Percentiles rank a stretch among this genome's conserved stretches.
phyloP scores from a whole-genome alignment of 2,113 vertebrate genomes.

The Hucho hucho region DNA sequence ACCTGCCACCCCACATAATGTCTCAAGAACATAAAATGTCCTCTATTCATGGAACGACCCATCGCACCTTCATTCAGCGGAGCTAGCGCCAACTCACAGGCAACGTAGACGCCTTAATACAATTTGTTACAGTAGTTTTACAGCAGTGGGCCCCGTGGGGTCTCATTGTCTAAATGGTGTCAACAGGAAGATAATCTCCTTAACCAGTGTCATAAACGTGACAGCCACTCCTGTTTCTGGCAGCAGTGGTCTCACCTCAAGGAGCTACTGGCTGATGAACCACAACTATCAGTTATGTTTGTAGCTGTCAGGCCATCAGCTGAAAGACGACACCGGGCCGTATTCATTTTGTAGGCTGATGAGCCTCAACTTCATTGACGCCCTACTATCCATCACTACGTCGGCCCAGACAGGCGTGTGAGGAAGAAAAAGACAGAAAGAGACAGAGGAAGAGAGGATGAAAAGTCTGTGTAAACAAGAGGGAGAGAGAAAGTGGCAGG shows the following conservation, averaged over 20 bases:
- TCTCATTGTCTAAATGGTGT: slow-evolving; percentile 34
- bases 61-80: no score
- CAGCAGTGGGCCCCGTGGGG: slow-evolving; percentile 5
- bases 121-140: neutral
- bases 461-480: neutral
- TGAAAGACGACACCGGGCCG: neutral
- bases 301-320: neutral
- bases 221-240: neutral
- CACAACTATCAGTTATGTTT: slow-evolving; percentile 13
- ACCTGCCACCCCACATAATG: no score
- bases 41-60: no score
- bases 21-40: no score
- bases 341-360: slow-evolving; percentile 27
- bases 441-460: neutral
- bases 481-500: slow-evolving; percentile 2
- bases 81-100: neutral
- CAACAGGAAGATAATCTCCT: slow-evolving; percentile 38
- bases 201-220: slow-evolving; percentile 5
- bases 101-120: slow-evolving; percentile 17
- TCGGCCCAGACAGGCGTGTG: slow-evolving; percentile 13
- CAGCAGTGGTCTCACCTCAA: neutral
- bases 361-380: slow-evolving; percentile 24
- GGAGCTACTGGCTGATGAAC: neutral
- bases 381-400: slow-evolving; percentile 19
- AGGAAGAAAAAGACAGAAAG: slow-evolving; percentile 2